Conservation (phyloP, 1,140 invertebrate genomes). For the Argopecten irradians region DNA sequence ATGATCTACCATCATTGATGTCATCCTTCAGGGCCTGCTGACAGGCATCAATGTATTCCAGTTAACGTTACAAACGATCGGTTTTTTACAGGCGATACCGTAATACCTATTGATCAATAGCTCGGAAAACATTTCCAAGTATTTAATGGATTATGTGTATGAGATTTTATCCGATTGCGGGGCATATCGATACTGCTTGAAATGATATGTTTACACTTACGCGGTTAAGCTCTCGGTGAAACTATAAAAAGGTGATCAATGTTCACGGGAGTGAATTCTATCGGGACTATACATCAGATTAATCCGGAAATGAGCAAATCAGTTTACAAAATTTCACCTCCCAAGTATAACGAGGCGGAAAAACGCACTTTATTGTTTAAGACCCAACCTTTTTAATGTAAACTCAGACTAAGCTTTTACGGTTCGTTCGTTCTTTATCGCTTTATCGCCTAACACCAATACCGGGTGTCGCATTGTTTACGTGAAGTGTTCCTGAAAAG, state of each 20-base stretch:
- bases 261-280: background rate
- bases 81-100: background rate
- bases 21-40: background rate
- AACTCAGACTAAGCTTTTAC: no score
- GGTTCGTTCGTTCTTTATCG: no score
- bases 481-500: no score
- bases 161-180: background rate
- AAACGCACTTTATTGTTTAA: no score
- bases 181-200: background rate
- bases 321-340: background rate
- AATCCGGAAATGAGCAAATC: background rate
- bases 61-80: background rate
- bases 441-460: no score
- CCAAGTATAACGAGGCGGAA: background rate
- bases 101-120: background rate
- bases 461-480: no score
- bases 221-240: background rate
- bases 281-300: background rate
- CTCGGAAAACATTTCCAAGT: background rate
- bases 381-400: no score
- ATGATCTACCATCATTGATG: background rate
- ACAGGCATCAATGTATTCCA: background rate
- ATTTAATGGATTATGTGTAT: background rate
- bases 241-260: background rate
- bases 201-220: background rate